Base-by-base conservation (phyloP, 2,113 vertebrate genomes). In the Cyanoderma ruficeps region DNA sequence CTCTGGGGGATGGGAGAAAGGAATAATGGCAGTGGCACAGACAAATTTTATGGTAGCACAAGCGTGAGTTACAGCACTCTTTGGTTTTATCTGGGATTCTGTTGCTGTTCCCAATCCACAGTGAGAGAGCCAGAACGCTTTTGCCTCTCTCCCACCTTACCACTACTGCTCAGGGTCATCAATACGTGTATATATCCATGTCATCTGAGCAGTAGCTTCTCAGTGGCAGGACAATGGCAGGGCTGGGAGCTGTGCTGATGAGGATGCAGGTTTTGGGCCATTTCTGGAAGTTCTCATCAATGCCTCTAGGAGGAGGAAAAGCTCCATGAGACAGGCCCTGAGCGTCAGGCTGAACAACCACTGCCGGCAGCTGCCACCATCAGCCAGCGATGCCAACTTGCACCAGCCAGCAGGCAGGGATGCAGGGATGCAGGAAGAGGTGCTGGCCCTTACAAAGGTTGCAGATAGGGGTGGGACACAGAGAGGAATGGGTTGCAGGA, bases 261-360 rank as follows among this genome's bases (percentile, higher is more conserved):
- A 35, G 23, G 21, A 69, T 33, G 39, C 27, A 27, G 1, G 0
- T 31, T 95, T 65, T 59, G 44, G 60, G 57, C 63, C 35, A 19
- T 59, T 86, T 59, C 61, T 79, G 76, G 27, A 89, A 95, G 44
- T 96, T 95, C 91, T 89, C 87, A 23, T 7, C 61, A 84, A n/a
- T 23, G 68, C 95, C 96, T 94, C 96, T 93, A 97, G 96, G 91
- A 93, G 97, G 96, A 96, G 92, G 52, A 93, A 96, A 94, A 94
- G 88, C 83, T 93, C 84, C 86, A 80, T 7, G 49, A 91, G 64
- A 79, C 2, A 86, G 78, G 55, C 46, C 37, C 15, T 0, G 5
- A 72, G 49, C 0, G 0, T 33, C 61, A n/a, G 30, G 24, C 53
- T 60, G 65, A 94, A 42, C 44, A 68, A 75, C 30, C 23, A 9